phyloP scores from a whole-genome alignment of 1,140 invertebrate species.

The Listronotus bonariensis region DNA sequence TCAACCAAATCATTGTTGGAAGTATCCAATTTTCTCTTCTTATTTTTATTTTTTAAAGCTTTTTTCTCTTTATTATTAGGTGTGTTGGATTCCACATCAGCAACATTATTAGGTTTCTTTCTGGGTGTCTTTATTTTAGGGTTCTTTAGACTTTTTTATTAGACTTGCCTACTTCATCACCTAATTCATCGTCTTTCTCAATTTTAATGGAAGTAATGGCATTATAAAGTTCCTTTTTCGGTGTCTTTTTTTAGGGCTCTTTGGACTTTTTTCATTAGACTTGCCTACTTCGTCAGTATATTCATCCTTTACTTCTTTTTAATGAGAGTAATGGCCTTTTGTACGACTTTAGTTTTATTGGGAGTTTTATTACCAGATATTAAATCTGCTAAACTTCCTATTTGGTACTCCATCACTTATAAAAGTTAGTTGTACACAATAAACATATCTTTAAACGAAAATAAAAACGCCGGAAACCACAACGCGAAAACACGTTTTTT shows the following conservation, averaged over 20 bases:
- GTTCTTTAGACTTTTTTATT: no score
- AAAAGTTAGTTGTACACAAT: slow-evolving; percentile 1
- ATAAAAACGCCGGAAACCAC: neutral
- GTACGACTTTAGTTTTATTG: slow-evolving; percentile 43
- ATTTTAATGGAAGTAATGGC: no score
- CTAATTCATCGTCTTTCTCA: no score
- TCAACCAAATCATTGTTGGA: neutral
- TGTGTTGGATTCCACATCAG: neutral
- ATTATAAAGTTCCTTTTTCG: neutral
- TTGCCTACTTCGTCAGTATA: neutral
- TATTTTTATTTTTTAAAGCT: neutral
- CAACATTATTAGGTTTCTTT: slow-evolving; percentile 8
- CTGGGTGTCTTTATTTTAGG: neutral
- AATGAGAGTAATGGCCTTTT: slow-evolving; percentile 23
- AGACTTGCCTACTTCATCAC: no score
- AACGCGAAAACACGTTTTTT: no score
- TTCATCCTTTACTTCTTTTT: neutral
- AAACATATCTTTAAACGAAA: neutral
- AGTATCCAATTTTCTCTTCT: slow-evolving; percentile 3
- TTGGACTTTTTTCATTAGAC: neutral
- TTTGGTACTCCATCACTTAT: slow-evolving; percentile 41
- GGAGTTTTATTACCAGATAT: slow-evolving; percentile 42
- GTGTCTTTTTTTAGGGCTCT: neutral
- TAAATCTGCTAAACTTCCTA: slow-evolving; percentile 48
- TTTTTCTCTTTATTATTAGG: slow-evolving; percentile 10